phyloP scores from a whole-genome alignment of 2,888 invertebrate genomes.

The Calliopum simillimum region DNA sequence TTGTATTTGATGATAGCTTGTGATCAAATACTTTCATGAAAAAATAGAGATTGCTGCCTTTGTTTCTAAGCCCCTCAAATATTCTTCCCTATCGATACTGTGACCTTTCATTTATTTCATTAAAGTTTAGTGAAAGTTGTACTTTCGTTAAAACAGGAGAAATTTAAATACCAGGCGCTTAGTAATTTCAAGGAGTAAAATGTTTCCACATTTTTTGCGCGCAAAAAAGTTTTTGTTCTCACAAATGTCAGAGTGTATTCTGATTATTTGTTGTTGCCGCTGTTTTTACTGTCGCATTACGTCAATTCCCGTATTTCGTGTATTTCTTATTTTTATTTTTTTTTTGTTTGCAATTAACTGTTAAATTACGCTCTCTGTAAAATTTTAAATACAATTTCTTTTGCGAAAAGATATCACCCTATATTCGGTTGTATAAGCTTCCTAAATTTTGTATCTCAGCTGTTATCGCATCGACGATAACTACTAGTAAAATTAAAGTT shows the following conservation, averaged over 20 bases:
- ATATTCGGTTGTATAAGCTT: neutral
- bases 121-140: neutral
- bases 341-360: neutral
- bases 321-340: conserved; percentile 1
- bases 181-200: conserved; percentile 10
- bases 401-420: neutral
- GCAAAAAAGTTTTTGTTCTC: neutral
- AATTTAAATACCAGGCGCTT: conserved; percentile 34
- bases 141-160: conserved; percentile 18
- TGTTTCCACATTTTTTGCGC: neutral
- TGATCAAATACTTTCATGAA: too few species aligned
- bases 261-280: neutral
- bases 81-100: too few species aligned
- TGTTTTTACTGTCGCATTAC: too few species aligned
- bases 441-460: too few species aligned
- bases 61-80: too few species aligned
- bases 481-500: neutral
- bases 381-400: conserved; percentile 4
- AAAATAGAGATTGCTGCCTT: too few species aligned
- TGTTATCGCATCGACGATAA: too few species aligned
- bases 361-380: neutral
- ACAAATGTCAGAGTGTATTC: neutral
- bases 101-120: too few species aligned
- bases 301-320: neutral
- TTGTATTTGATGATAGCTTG: too few species aligned